Conservation (phyloP, 2,113 vertebrate species). For the Peromyscus maniculatus region DNA sequence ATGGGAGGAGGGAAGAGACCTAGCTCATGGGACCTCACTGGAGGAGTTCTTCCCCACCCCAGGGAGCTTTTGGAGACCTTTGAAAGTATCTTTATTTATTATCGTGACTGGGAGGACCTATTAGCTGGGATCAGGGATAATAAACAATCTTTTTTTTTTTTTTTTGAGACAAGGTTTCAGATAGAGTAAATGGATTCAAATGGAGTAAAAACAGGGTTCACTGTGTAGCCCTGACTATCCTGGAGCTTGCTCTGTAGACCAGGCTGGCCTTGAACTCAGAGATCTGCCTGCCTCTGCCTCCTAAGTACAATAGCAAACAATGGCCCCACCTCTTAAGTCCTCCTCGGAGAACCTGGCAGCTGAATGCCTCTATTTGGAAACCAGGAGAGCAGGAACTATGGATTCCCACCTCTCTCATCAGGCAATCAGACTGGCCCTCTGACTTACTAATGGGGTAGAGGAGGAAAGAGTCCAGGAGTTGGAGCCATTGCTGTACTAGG, state of each 20-base stretch:
- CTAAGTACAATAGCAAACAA: not conserved
- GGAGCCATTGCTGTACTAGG: not conserved
- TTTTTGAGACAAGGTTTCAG: too few species aligned
- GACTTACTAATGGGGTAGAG: not conserved
- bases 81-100: slow-evolving; percentile 12
- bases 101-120: not conserved
- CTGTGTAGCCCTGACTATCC: not conserved
- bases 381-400: not conserved
- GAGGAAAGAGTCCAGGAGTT: not conserved
- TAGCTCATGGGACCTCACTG: slow-evolving; percentile 8
- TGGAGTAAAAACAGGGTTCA: too few species aligned
- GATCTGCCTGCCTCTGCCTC: too few species aligned
- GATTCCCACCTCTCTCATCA: not conserved
- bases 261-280: not conserved
- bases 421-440: not conserved
- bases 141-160: not conserved
- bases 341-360: not conserved
- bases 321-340: not conserved
- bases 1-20: not conserved
- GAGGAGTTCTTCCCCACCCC: not conserved
- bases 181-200: too few species aligned
- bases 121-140: not conserved
- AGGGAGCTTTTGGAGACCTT: not conserved
- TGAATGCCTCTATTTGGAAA: slow-evolving; percentile 28
- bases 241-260: not conserved